These are phyloP conservation scores for Ficedula albicollis DNA, from an alignment of 2,797 vertebrate species.

Conservation along the genomic window DNA sequence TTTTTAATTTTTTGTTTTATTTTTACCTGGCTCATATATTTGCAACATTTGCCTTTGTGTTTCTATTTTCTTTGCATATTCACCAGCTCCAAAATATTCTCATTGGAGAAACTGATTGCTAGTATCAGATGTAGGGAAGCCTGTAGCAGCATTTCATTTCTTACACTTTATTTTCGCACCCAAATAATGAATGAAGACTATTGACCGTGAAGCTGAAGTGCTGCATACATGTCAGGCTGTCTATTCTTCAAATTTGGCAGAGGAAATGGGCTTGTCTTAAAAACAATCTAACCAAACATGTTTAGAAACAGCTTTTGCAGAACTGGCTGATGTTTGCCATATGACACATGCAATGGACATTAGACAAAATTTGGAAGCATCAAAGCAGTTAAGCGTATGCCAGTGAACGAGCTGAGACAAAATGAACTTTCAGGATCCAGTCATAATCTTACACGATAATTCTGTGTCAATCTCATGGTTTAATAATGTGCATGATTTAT, in stretches of 20 bases:
- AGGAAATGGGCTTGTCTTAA: not conserved
- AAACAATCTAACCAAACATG: slow-evolving; percentile 6
- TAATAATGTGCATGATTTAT: not conserved
- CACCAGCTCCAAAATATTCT: not conserved
- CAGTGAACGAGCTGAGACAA: not conserved
- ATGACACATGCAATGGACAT: slow-evolving; percentile 5
- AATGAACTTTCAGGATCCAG: slow-evolving; percentile 3
- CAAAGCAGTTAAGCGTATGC: not conserved
- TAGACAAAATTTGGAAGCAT: slow-evolving; percentile 13
- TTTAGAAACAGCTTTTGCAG: slow-evolving; percentile 24
- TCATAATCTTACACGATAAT: not conserved
- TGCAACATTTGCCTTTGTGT: not conserved
- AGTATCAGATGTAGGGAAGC: slow-evolving; percentile 3
- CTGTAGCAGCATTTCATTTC: slow-evolving; percentile 18
- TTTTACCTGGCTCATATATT: not conserved
- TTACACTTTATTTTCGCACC: slow-evolving; percentile 42
- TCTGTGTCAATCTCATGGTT: not conserved
- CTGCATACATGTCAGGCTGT: slow-evolving; percentile 30
- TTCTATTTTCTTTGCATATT: not conserved
- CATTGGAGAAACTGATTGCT: not conserved
- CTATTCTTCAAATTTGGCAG: slow-evolving; percentile 47
- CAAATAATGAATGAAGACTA: slow-evolving; percentile 42
- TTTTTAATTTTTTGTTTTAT: not conserved
- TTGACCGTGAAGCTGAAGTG: slow-evolving; percentile 42
- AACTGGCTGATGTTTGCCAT: slow-evolving; percentile 47